Evolutionary conservation across 2,888 invertebrate genomes (phyloP), one percentile per base, ranked within the genome.

Genomic region (Dynastes hyllus): DNA sequence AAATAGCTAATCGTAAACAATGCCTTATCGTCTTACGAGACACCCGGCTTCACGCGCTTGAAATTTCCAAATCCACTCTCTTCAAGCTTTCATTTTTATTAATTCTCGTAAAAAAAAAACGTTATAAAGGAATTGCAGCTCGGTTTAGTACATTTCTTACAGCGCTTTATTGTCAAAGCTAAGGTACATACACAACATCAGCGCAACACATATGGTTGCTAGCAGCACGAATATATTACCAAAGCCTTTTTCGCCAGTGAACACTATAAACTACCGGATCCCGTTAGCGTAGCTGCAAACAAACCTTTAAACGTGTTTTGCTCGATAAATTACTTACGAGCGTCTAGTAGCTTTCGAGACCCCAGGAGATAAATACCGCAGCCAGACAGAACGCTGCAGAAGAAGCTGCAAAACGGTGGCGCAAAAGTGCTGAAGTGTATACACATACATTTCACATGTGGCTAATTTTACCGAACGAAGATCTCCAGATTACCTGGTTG

Each of bases 291-390:
- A 45, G 45, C 45, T 75, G 73, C 73, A 75, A 75, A 75, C 73
- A 75, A 75, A 75, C 73, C 61, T 75, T 75, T 75, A 75, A 75
- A 50, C 61, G 16, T 61, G 73, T 75, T 75, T 40, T 29, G 61
- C 40, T 13, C 61, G 22, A 71, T 71, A 71, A 71, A 71, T 71
- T 71, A 71, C 27, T 32, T 71, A 32, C 58, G 51, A 58, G 22
- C 22, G 22, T 22, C 55, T 58, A 58, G 55, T 22, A 45, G 32
- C 32, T 37, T 45, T 45, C 45, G 45, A 45, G 45, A 45, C 45
- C 45, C 45, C 11, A 11, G 45, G 45, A 45, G 11, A 45, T 45
- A 45, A 45, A 45, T 8, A 45, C 45, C 45, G 45, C 45, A 45
- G 8, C 37, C 37, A 37, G 37, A 1, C 45, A 45, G 32, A 37